Percentiles rank a stretch among this genome's conserved stretches.
These are phyloP conservation scores for Oncorhynchus nerka DNA, from an alignment of 2,113 vertebrate genomes.

Conservation along the genomic window DNA sequence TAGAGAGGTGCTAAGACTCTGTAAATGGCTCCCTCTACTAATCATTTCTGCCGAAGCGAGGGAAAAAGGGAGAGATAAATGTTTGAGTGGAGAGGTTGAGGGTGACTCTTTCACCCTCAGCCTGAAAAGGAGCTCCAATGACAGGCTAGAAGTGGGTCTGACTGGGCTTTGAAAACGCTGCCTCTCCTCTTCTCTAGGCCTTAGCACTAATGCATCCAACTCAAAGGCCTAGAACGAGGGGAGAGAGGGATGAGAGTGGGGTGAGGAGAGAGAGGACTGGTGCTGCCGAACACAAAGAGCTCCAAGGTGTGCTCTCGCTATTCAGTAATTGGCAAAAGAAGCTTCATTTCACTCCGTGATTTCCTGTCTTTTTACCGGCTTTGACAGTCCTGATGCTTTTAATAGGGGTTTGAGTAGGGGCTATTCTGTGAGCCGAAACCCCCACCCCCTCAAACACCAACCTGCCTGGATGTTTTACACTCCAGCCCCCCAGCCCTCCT, in stretches of 20 bases:
- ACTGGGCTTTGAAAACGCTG: slow-evolving; percentile 72
- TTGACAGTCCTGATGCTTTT: slow-evolving; percentile 97
- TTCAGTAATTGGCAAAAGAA: slow-evolving; percentile 95
- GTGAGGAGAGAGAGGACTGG: slow-evolving; percentile 67
- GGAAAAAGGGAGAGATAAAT: slow-evolving; percentile 77
- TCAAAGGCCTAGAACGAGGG: slow-evolving; percentile 78
- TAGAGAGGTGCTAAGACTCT: slow-evolving; percentile 43
- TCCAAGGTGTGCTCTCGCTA: slow-evolving; percentile 90
- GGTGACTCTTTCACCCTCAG: slow-evolving; percentile 86
- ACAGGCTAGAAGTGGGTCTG: slow-evolving; percentile 85
- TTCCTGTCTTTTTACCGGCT: slow-evolving; percentile 95
- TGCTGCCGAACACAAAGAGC: slow-evolving; percentile 87
- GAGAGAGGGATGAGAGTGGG: slow-evolving; percentile 33
- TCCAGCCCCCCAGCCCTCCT: slow-evolving; percentile 69
- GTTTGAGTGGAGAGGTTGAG: slow-evolving; percentile 90
- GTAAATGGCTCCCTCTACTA: slow-evolving; percentile 75
- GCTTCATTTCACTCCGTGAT: slow-evolving; percentile 92
- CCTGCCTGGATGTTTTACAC: slow-evolving; percentile 62
- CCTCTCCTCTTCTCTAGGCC: slow-evolving; percentile 56
- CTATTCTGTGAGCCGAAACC: slow-evolving; percentile 78
- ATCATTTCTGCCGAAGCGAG: slow-evolving; percentile 82
- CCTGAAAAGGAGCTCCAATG: slow-evolving; percentile 90
- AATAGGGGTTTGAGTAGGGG: slow-evolving; percentile 93
- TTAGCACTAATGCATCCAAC: slow-evolving; percentile 82
- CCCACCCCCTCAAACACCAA: slow-evolving; percentile 52